Percentiles rank a stretch among this genome's conserved stretches.
phyloP scores from a whole-genome alignment of 2,888 invertebrate species.

The Phorcus lineatus region DNA sequence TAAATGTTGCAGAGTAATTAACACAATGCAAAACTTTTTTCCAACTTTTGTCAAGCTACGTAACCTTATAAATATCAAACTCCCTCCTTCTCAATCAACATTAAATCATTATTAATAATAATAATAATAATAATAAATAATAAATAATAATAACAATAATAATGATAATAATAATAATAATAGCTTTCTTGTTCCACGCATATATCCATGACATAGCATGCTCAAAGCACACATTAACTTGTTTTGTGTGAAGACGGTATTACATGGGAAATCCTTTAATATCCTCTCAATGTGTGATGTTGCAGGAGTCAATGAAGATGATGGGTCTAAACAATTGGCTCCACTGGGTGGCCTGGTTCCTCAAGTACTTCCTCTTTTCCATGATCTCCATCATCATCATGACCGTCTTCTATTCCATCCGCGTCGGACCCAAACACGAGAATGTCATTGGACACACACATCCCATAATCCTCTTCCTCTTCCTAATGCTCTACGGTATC shows the following conservation, averaged over 20 bases:
- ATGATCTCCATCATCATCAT: slow-evolving; percentile 79
- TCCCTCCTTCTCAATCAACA: too few species aligned
- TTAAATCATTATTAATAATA: too few species aligned
- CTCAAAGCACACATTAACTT: too few species aligned
- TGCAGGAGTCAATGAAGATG: slow-evolving; percentile 92
- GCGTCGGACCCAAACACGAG: slow-evolving; percentile 49
- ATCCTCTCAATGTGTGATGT: background rate
- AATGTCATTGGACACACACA: slow-evolving; percentile 84
- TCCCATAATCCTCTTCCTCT: slow-evolving; percentile 83
- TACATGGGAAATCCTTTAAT: background rate
- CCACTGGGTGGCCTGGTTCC: slow-evolving; percentile 91
- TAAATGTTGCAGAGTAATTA: too few species aligned
- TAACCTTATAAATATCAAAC: too few species aligned
- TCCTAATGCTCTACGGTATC: slow-evolving; percentile 83
- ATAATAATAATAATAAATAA: too few species aligned
- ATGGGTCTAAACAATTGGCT: slow-evolving; percentile 90
- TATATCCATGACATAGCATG: too few species aligned
- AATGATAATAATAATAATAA: too few species aligned
- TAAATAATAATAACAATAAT: too few species aligned
- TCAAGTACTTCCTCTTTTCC: slow-evolving; percentile 84
- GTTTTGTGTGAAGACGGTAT: background rate
- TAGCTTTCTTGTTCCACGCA: too few species aligned
- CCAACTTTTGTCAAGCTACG: too few species aligned
- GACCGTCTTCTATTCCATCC: slow-evolving; percentile 69
- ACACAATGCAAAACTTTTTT: too few species aligned